A percentile compares a stretch with the other conserved stretches of the same genome.
Evolutionary conservation across 2,888 invertebrate genomes (phyloP).

Genomic region (Habrosyne pyritoides): DNA sequence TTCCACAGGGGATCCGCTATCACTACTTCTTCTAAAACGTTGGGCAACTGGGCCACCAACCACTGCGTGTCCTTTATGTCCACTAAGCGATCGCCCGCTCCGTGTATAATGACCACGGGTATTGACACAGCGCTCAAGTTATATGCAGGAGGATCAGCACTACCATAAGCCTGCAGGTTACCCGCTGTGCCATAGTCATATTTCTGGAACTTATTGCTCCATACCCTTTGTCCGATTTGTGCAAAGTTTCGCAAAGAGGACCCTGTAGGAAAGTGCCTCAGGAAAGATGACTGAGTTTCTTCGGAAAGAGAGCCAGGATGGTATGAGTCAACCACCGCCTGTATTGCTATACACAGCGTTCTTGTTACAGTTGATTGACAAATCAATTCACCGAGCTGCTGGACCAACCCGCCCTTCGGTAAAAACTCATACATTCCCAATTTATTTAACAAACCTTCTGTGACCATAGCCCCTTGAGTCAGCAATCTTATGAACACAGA

Average conservation of each 20-base stretch:
- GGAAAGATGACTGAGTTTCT: not conserved
- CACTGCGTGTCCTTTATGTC: not conserved
- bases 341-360: not conserved
- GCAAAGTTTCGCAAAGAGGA: not conserved
- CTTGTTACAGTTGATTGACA: not conserved
- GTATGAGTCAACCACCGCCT: not conserved
- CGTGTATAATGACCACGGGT: not conserved
- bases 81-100: not conserved
- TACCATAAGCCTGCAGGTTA: not conserved
- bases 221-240: not conserved
- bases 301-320: not conserved
- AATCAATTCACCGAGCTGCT: slow-evolving; percentile 49
- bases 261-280: not conserved
- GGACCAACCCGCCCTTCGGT: slow-evolving; percentile 28
- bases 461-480: slow-evolving; percentile 21
- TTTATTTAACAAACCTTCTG: not conserved
- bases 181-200: not conserved
- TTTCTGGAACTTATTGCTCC: not conserved
- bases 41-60: not conserved
- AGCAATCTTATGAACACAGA: slow-evolving; percentile 38
- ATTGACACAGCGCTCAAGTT: not conserved
- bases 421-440: not conserved
- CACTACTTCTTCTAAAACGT: not conserved
- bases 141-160: not conserved
- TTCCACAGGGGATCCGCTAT: not conserved